Conservation (phyloP, 2,888 invertebrate genomes). For the Pammene fasciana region DNA sequence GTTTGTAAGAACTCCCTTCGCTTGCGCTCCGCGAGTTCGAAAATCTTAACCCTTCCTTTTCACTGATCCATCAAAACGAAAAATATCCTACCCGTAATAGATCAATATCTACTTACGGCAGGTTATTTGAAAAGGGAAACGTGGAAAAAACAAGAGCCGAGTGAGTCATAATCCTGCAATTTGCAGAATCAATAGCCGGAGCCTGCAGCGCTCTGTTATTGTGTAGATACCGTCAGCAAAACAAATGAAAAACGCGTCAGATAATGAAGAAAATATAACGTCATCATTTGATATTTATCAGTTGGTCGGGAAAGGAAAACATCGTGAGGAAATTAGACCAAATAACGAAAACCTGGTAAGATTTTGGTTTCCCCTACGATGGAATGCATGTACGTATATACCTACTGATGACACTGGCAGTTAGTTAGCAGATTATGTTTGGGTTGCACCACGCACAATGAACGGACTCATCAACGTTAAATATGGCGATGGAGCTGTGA, state of each 20-base stretch:
- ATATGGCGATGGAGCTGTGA: no score
- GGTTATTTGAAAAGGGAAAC: slow-evolving; percentile 23
- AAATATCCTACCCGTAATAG: background rate
- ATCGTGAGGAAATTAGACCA: background rate
- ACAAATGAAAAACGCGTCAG: slow-evolving; percentile 2
- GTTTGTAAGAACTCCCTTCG: no score
- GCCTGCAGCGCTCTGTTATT: slow-evolving; percentile 60
- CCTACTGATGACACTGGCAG: no score
- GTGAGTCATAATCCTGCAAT: slow-evolving; percentile 74
- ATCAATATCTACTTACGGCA: slow-evolving; percentile 20
- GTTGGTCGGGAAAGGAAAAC: background rate
- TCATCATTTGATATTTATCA: background rate
- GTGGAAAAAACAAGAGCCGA: slow-evolving; percentile 42
- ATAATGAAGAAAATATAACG: background rate
- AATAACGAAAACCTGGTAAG: background rate
- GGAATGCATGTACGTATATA: no score
- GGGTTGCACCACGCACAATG: no score
- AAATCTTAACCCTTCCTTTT: background rate
- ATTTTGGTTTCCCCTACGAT: background rate
- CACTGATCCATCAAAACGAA: no score
- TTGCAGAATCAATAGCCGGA: slow-evolving; percentile 72
- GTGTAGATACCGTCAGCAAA: slow-evolving; percentile 58
- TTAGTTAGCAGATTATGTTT: no score
- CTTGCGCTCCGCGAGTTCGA: no score
- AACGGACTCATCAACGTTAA: no score